Evolutionary conservation across 2,113 vertebrate species (phyloP).

Genomic region (Anguilla japonica): DNA sequence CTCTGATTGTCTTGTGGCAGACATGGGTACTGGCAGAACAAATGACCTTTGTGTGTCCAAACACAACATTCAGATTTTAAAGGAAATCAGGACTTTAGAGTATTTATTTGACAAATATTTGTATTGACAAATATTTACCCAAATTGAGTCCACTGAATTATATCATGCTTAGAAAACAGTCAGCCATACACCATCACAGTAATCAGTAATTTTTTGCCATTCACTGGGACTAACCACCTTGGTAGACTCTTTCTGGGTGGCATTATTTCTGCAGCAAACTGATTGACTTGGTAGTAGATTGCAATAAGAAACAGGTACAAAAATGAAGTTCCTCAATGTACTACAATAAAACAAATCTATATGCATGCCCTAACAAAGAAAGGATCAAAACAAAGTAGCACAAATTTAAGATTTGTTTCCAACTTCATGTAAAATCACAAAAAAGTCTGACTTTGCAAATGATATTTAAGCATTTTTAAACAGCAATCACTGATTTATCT

Average conservation of each 20-base stretch:
- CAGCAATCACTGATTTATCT: neutral
- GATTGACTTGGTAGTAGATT: neutral
- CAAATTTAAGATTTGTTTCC: neutral
- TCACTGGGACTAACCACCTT: too few relatives aligned
- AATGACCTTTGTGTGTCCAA: constrained; percentile 82
- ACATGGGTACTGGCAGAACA: constrained; percentile 72
- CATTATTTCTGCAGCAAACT: too few relatives aligned
- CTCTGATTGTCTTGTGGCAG: constrained; percentile 86
- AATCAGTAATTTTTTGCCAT: too few relatives aligned
- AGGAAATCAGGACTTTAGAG: neutral
- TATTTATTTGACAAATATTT: neutral
- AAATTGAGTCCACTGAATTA: neutral
- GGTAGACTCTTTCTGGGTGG: too few relatives aligned
- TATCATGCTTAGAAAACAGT: neutral
- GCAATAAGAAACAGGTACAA: neutral
- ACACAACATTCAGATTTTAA: constrained; percentile 57
- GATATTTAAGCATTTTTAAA: neutral
- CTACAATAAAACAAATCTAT: neutral
- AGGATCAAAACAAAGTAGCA: neutral
- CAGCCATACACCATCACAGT: too few relatives aligned
- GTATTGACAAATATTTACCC: neutral
- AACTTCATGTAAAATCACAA: neutral
- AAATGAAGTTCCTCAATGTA: neutral
- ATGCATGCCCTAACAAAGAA: neutral
- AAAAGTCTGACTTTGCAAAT: too few relatives aligned